Percentiles rank a stretch among this genome's conserved stretches.
phyloP scores from a whole-genome alignment of 35 echinoderm and acorn worm genomes.

The Ophioderma brevispina region DNA sequence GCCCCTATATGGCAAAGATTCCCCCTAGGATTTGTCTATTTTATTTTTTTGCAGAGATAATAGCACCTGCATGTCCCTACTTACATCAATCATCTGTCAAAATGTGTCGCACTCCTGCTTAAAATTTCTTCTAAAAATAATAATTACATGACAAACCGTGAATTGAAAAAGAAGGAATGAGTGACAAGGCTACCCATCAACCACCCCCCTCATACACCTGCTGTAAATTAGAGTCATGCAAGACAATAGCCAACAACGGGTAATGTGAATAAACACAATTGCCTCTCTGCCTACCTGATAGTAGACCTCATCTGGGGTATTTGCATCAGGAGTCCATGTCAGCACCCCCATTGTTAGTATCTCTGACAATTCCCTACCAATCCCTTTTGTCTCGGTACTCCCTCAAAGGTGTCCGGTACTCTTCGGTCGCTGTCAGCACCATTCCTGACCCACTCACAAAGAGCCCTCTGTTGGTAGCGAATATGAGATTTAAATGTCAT shows the following conservation, averaged over 20 bases:
- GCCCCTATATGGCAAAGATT: no score
- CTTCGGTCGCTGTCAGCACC: slow-evolving; percentile 28
- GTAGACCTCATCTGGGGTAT: slow-evolving; percentile 75
- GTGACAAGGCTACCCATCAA: neutral
- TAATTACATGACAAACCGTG: neutral
- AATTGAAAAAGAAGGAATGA: neutral
- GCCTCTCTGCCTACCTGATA: slow-evolving; percentile 68
- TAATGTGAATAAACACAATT: neutral
- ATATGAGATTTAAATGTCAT: no score
- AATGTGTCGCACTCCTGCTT: neutral
- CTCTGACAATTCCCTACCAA: no score
- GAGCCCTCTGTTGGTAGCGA: no score
- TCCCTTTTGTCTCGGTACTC: neutral
- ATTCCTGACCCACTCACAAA: slow-evolving; percentile 52
- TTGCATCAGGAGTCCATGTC: slow-evolving; percentile 61
- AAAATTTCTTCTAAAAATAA: no score
- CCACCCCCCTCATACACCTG: neutral
- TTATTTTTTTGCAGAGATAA: no score
- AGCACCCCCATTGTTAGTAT: no score
- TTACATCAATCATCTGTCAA: no score
- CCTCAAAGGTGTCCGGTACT: slow-evolving; percentile 50
- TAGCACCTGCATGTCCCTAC: no score
- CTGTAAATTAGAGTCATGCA: neutral
- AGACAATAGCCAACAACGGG: neutral
- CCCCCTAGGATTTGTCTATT: no score